Base-by-base conservation (phyloP, 2,113 vertebrate species). In the Oryzias woworae region DNA sequence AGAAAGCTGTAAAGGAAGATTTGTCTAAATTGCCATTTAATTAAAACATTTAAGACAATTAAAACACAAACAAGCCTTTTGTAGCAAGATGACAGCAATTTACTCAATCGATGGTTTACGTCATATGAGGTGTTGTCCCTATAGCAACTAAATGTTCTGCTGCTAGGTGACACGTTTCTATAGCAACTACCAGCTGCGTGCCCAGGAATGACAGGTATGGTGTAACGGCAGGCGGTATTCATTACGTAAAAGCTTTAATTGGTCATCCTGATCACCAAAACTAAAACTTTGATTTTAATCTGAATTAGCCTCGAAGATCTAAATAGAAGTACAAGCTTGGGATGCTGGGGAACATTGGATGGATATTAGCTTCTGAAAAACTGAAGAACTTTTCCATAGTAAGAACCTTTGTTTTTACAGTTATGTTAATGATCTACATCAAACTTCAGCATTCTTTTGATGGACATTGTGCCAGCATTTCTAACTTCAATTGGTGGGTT, bases 111-210 rank as follows among this genome's bases (percentile, higher is more conserved):
- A 85, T 80, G 84, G 66, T 69, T n/a, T 62, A 60, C 1, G 6
- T 56, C 81, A 73, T 53, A 22, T 56, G 66, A 81, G 23, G 20
- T 10, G 18, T 41, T 65, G 71, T 77, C 84, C 84, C 81, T 85
- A 82, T 84, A 75, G 77, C 73, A 81, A 77, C 82, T 46, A 70
- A 69, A 48, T 48, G 71, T 69, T 53, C 75, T 53, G 83, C 81
- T 83, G 62, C 74, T 51, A 53, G 81, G 31, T 83, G 81, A 80
- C 63, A 70, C 0, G 78, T 89, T 85, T 80, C 85, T 83, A 85
- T 89, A 78, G 86, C 81, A 87, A 89, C 88, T 13, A 53, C 58
- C 77, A 83, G 83, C 73, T 83, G 78, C 80, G 65, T 62, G 73
- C 72, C 53, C 49, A 47, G 48, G 68, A 75, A 66, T 70, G 72